Conservation (phyloP, 64 coral and sea anemone genomes). For the Pachyseris speciosa region DNA sequence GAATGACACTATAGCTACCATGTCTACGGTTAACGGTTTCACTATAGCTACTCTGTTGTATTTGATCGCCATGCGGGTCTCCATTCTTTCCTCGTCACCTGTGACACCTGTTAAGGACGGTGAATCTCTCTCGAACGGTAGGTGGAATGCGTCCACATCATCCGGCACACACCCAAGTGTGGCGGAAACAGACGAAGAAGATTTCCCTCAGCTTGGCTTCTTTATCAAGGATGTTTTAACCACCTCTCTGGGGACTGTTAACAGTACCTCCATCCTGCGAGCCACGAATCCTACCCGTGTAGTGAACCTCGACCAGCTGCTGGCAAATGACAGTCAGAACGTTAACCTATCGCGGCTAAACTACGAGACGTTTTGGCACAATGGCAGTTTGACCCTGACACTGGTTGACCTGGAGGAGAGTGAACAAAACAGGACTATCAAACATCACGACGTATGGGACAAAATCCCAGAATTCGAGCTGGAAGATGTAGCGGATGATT, state of each 20-base stretch:
- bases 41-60: background rate
- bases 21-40: background rate
- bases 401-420: constrained; percentile 9
- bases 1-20: background rate
- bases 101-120: background rate
- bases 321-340: background rate
- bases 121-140: background rate
- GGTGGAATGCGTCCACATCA: background rate
- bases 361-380: constrained; percentile 78
- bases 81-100: background rate
- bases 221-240: constrained; percentile 49
- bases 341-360: constrained; percentile 8
- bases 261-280: background rate
- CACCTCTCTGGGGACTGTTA: constrained; percentile 9
- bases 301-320: background rate
- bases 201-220: constrained; percentile 12
- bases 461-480: background rate
- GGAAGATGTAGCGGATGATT: background rate
- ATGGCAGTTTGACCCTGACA: constrained; percentile 58
- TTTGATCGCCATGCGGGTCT: background rate
- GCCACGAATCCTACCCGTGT: background rate
- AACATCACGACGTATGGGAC: background rate
- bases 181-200: background rate
- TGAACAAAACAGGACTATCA: background rate
- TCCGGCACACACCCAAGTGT: too few species aligned